These are phyloP conservation scores for Sebastes goodei DNA, from an alignment of 2,797 vertebrate species.

Conservation along the genomic window DNA sequence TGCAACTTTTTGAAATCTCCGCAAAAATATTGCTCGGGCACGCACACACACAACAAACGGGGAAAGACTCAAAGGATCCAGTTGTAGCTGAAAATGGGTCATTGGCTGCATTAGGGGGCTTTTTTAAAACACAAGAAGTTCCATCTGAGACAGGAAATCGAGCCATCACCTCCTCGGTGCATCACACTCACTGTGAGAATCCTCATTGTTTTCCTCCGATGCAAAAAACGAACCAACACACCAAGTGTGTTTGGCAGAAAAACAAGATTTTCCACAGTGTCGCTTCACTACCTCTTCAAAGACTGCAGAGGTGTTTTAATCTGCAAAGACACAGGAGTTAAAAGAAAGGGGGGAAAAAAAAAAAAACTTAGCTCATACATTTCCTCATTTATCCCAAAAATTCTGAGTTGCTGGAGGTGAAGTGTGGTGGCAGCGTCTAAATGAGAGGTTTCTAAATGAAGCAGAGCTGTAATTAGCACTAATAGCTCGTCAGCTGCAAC, in stretches of 20 bases:
- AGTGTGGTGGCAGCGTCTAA: slow-evolving; percentile 67
- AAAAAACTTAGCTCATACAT: slow-evolving; percentile 34
- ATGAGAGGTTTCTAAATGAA: slow-evolving; percentile 80
- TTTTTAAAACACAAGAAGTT: slow-evolving; percentile 54
- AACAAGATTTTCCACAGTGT: slow-evolving; percentile 51
- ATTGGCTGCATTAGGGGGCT: slow-evolving; percentile 64
- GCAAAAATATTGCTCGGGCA: slow-evolving; percentile 20
- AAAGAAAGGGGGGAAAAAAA: slow-evolving; percentile 11
- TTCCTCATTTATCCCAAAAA: slow-evolving; percentile 51
- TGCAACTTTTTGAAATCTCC: slow-evolving; percentile 60
- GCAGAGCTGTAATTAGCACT: slow-evolving; percentile 82
- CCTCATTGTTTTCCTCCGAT: slow-evolving; percentile 55
- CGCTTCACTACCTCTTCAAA: slow-evolving; percentile 57
- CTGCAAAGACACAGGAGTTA: slow-evolving; percentile 53
- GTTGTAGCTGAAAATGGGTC: slow-evolving; percentile 67
- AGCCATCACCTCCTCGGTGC: slow-evolving; percentile 49
- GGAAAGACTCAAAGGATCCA: slow-evolving; percentile 52
- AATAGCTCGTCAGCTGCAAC: slow-evolving; percentile 76
- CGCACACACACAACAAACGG: slow-evolving; percentile 43
- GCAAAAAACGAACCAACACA: slow-evolving; percentile 22
- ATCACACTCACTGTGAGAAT: slow-evolving; percentile 25
- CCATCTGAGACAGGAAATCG: slow-evolving; percentile 49
- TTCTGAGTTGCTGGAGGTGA: slow-evolving; percentile 73
- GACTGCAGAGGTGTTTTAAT: slow-evolving; percentile 66
- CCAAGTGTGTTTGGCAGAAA: slow-evolving; percentile 43